Evolutionary conservation across 2,888 invertebrate genomes (phyloP), one percentile per base, ranked within the genome.

Genomic region (Oscheius sp.): DNA sequence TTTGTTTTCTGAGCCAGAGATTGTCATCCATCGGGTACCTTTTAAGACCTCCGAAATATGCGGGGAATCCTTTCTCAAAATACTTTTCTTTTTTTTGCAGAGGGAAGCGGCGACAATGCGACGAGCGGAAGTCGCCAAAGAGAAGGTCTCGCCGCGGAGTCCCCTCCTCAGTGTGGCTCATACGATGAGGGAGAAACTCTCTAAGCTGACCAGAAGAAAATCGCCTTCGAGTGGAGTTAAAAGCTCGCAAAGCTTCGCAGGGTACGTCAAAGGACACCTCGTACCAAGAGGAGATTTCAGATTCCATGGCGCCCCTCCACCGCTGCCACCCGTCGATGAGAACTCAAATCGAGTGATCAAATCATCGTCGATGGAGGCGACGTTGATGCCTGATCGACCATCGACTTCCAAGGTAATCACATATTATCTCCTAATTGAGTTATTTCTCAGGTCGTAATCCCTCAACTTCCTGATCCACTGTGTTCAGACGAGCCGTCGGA

Each of bases 161-260:
- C 87, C 87, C n/a, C 76, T 87, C 58, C 76, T 87, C 78, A 82
- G 79, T 23, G 84, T 87, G 73, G 87, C 87, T 45, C 86, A 86
- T 66, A 82, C 84, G 29, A 86, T 87, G 43, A 76, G 83, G 64
- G 78, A 64, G 63, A 81, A 81, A 64, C 64, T 81, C 16, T 75
- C 72, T 5, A 76, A 76, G 64, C 72, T 80, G 61, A 80, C 78
- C 5, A 68, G 76, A 21, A 45, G 66, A n/a, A 66, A 66, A 35
- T 27, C 66, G 18, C 27, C 66, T 1, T 18, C 45, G 1, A 12
- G 18, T 13, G 66, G 66, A 43, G 78, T 80, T 49, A 76, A 77
- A 29, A 73, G 74, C 13, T 76, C 76, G 61, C 78, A 80, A 49
- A 78, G 78, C 56, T 80, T 80, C 63, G 75, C 78, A 12, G 80